These are phyloP conservation scores for Ondatra zibethicus DNA, from an alignment of 2,113 vertebrate genomes.

Conservation along the genomic window DNA sequence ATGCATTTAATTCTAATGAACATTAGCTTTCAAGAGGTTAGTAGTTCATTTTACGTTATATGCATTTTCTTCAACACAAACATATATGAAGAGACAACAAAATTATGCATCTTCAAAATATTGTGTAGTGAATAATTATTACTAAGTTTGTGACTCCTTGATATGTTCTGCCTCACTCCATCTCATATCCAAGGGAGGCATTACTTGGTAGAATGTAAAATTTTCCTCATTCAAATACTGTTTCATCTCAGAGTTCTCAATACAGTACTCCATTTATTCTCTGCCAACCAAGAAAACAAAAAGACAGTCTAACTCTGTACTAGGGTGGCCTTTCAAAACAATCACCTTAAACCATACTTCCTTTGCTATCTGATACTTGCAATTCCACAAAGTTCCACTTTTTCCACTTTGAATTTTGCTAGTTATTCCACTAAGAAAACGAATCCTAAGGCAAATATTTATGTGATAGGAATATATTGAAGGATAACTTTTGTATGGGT, in stretches of 20 bases:
- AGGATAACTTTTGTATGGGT: background rate
- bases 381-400: background rate
- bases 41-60: background rate
- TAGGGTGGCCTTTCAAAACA: background rate
- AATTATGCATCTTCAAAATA: conserved; percentile 11
- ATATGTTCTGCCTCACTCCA: background rate
- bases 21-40: background rate
- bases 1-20: conserved; percentile 1
- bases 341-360: background rate
- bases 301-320: background rate
- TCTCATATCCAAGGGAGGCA: background rate
- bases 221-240: background rate
- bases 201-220: background rate
- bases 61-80: background rate
- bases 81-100: background rate
- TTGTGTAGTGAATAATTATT: background rate
- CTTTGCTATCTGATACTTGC: background rate
- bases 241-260: background rate
- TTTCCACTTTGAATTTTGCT: background rate
- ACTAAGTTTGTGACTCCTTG: background rate
- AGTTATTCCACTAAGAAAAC: background rate
- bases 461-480: background rate
- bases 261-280: background rate
- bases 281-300: background rate
- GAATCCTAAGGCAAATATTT: background rate